Evolutionary conservation across 2,797 vertebrate genomes (phyloP).

Genomic region (Poeciliopsis infans): DNA sequence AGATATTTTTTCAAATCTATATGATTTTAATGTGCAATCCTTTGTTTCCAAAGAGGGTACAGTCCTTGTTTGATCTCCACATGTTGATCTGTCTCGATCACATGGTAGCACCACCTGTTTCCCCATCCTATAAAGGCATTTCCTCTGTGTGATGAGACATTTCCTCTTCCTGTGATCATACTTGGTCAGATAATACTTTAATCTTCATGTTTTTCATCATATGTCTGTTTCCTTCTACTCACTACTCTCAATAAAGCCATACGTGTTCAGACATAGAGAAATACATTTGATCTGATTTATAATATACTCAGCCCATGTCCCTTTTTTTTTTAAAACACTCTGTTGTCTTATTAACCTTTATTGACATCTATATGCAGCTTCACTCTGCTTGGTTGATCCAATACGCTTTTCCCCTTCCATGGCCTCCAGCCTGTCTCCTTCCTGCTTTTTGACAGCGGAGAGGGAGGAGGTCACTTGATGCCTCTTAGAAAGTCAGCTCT

Average conservation of each 20-base stretch:
- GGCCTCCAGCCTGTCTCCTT: slow-evolving; percentile 72
- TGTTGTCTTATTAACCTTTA: slow-evolving; percentile 10
- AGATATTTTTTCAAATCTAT: neutral
- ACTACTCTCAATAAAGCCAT: slow-evolving; percentile 24
- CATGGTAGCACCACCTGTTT: slow-evolving; percentile 57
- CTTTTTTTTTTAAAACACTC: neutral
- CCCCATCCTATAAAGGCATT: slow-evolving; percentile 50
- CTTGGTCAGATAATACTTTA: slow-evolving; percentile 17
- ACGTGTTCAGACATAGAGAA: neutral
- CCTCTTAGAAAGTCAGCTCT: slow-evolving; percentile 64
- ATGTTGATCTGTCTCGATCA: slow-evolving; percentile 27
- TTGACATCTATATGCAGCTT: slow-evolving; percentile 45
- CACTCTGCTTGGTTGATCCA: slow-evolving; percentile 47
- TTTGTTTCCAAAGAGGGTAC: neutral
- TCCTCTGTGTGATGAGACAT: slow-evolving; percentile 43
- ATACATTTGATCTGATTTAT: neutral
- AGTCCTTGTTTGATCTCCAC: slow-evolving; percentile 14
- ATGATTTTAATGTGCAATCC: neutral
- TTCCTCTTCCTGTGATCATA: slow-evolving; percentile 57
- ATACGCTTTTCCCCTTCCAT: slow-evolving; percentile 71
- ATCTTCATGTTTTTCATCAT: slow-evolving; percentile 14
- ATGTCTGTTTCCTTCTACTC: slow-evolving; percentile 27
- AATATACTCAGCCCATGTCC: neutral
- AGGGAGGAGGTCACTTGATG: slow-evolving; percentile 76
- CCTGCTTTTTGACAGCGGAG: slow-evolving; percentile 71